Conservation (phyloP, 2,888 invertebrate genomes). For the Osedax frankpressi region DNA sequence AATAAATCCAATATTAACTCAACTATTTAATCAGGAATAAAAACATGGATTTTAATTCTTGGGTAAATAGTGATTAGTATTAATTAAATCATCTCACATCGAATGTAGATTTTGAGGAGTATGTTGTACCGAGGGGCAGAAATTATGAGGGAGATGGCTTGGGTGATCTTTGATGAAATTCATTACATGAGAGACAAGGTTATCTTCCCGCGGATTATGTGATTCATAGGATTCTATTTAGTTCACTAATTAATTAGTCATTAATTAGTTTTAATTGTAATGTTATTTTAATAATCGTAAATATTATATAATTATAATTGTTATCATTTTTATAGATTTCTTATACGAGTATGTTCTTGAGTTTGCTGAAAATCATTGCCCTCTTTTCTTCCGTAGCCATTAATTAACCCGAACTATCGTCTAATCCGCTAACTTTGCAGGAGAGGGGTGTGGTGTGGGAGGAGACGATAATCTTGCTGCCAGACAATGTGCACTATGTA, state of each 20-base stretch:
- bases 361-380: slow-evolving; percentile 94
- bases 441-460: slow-evolving; percentile 99
- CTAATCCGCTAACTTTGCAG: slow-evolving; percentile 63
- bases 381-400: slow-evolving; percentile 99
- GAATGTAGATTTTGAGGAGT: slow-evolving; percentile 70
- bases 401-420: slow-evolving; percentile 99
- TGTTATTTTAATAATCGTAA: too few species aligned
- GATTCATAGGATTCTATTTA: too few species aligned
- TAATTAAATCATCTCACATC: too few species aligned
- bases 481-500: slow-evolving; percentile 93
- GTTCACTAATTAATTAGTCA: too few species aligned
- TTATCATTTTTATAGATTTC: slow-evolving; percentile 60
- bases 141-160: slow-evolving; percentile 96
- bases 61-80: too few species aligned
- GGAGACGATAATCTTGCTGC: slow-evolving; percentile 89
- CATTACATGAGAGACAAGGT: slow-evolving; percentile 97
- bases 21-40: too few species aligned
- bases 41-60: too few species aligned
- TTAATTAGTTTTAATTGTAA: too few species aligned
- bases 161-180: slow-evolving; percentile 99
- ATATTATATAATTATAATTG: too few species aligned
- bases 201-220: too few species aligned
- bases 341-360: slow-evolving; percentile 89
- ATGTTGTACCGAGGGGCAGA: slow-evolving; percentile 98
- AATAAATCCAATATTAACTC: too few species aligned